Conservation (phyloP, 2,113 vertebrate species). For the Pelvicachromis taeniatus region DNA sequence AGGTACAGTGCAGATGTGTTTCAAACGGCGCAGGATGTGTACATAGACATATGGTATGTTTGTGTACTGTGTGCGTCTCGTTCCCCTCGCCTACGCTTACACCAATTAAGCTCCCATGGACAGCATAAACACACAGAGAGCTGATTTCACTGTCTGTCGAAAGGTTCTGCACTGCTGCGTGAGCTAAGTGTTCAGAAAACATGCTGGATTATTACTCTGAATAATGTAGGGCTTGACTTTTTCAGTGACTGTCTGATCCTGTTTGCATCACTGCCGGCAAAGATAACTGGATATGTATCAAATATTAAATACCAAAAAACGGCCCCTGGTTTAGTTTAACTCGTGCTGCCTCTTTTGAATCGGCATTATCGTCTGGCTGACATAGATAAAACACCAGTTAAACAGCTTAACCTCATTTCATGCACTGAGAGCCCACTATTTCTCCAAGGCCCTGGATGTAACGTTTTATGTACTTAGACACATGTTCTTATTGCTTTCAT, state of each 20-base stretch:
- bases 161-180: slow-evolving; percentile 12
- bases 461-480: background rate
- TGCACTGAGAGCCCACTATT: background rate
- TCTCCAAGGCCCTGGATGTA: background rate
- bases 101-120: slow-evolving; percentile 20
- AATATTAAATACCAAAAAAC: slow-evolving; percentile 49
- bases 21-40: background rate
- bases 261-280: slow-evolving; percentile 25
- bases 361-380: background rate
- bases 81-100: background rate
- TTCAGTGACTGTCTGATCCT: slow-evolving; percentile 20
- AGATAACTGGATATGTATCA: slow-evolving; percentile 56
- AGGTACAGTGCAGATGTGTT: background rate
- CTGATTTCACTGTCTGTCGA: slow-evolving; percentile 1
- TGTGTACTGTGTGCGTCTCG: background rate
- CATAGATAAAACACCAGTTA: background rate
- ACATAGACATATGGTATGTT: background rate
- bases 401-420: background rate
- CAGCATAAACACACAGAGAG: background rate
- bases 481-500: background rate
- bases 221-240: slow-evolving; percentile 45
- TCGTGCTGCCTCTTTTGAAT: background rate
- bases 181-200: slow-evolving; percentile 15
- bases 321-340: background rate
- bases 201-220: slow-evolving; percentile 29